Conservation (phyloP, 2,888 invertebrate species). For the Aphidius colemani region DNA sequence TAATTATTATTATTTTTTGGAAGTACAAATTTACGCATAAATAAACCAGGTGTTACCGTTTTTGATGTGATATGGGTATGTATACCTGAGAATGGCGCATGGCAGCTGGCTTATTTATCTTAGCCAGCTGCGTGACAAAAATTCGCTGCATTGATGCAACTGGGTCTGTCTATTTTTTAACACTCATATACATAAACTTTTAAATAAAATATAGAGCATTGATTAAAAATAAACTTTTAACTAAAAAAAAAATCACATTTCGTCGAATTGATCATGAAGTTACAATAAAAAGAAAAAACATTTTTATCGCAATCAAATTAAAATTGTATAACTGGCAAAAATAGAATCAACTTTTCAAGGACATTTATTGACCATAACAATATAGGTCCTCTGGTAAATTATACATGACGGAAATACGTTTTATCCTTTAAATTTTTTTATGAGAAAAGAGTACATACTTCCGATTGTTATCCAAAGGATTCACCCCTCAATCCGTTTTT, state of each 20-base stretch:
- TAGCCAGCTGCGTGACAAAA: slow-evolving; percentile 26
- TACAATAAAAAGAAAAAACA: too few relatives aligned
- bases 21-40: neutral
- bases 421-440: too few relatives aligned
- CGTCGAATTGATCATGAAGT: too few relatives aligned
- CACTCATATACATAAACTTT: too few relatives aligned
- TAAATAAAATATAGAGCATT: too few relatives aligned
- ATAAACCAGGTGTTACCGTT: slow-evolving; percentile 15
- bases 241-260: slow-evolving; percentile 7
- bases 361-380: too few relatives aligned
- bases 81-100: slow-evolving; percentile 14
- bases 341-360: too few relatives aligned
- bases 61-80: neutral
- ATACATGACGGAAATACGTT: slow-evolving; percentile 40
- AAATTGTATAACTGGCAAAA: too few relatives aligned
- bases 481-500: slow-evolving; percentile 18
- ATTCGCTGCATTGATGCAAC: neutral
- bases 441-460: slow-evolving; percentile 36
- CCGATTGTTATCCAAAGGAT: slow-evolving; percentile 39
- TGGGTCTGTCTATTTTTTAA: too few relatives aligned
- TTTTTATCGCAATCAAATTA: too few relatives aligned
- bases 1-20: too few relatives aligned
- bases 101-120: slow-evolving; percentile 19
- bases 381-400: too few relatives aligned
- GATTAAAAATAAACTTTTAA: neutral